Evolutionary conservation across 2,888 invertebrate genomes (phyloP).

Genomic region (Drosophila aldrichi): DNA sequence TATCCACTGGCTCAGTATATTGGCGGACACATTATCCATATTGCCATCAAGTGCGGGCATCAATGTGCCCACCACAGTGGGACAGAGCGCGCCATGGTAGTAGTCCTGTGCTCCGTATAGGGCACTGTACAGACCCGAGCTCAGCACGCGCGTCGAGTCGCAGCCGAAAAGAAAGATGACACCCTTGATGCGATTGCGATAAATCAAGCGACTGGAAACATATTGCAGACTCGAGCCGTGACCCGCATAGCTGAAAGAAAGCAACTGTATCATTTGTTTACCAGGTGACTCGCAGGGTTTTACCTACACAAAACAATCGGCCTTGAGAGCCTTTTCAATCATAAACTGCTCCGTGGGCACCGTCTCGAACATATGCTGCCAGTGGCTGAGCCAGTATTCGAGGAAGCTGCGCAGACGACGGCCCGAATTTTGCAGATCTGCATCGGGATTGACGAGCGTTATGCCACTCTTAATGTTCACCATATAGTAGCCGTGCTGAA

Average conservation of each 20-base stretch:
- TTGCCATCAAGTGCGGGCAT: slow-evolving; percentile 86
- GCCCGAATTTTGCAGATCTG: slow-evolving; percentile 85
- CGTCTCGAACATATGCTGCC: slow-evolving; percentile 85
- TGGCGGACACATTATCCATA: slow-evolving; percentile 86
- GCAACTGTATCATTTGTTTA: slow-evolving; percentile 24
- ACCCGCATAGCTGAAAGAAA: slow-evolving; percentile 87
- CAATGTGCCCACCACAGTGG: slow-evolving; percentile 86
- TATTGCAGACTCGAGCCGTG: slow-evolving; percentile 89
- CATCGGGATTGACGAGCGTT: slow-evolving; percentile 83
- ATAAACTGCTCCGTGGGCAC: slow-evolving; percentile 87
- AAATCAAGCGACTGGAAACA: slow-evolving; percentile 87
- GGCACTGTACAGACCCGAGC: slow-evolving; percentile 85
- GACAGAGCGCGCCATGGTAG: slow-evolving; percentile 85
- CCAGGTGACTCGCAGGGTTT: neutral
- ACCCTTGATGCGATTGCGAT: slow-evolving; percentile 86
- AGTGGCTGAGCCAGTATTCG: slow-evolving; percentile 86
- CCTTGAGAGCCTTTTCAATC: slow-evolving; percentile 85
- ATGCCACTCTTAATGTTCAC: slow-evolving; percentile 73
- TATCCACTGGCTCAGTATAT: slow-evolving; percentile 86
- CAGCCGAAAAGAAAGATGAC: slow-evolving; percentile 90
- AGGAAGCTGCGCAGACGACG: slow-evolving; percentile 86
- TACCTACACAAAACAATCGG: slow-evolving; percentile 88
- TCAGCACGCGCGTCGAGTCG: slow-evolving; percentile 85
- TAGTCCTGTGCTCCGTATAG: slow-evolving; percentile 85
- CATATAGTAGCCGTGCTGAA: slow-evolving; percentile 80